These are phyloP conservation scores for Cherax destructor DNA, from an alignment of 1,140 invertebrate species.

Conservation along the genomic window DNA sequence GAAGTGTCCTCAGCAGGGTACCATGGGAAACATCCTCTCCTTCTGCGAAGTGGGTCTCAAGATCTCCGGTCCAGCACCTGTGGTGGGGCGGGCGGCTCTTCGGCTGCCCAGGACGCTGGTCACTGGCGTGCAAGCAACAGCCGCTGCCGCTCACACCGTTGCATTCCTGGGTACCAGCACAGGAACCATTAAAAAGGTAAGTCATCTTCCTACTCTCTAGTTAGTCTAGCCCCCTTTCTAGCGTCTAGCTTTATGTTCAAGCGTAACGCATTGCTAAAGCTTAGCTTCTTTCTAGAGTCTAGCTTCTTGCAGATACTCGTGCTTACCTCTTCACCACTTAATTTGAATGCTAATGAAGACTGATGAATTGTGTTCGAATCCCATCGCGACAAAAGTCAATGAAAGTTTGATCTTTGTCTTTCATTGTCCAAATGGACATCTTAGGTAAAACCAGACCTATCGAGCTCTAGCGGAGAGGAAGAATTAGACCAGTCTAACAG, in stretches of 20 bases:
- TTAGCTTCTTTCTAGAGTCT: background rate
- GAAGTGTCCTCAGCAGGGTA: conserved; percentile 83
- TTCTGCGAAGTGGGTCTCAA: conserved; percentile 95
- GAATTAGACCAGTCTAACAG: too few relatives aligned
- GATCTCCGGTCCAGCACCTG: conserved; percentile 91
- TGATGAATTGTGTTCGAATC: background rate
- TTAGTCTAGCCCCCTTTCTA: background rate
- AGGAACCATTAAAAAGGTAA: conserved; percentile 87
- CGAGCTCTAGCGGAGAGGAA: too few relatives aligned
- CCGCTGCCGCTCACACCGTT: conserved; percentile 91
- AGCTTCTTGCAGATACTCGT: background rate
- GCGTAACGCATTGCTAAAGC: too few relatives aligned
- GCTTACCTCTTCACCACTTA: background rate
- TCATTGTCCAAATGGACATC: too few relatives aligned
- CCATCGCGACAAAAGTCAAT: background rate
- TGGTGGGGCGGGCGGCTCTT: conserved; percentile 83
- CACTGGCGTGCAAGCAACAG: conserved; percentile 85
- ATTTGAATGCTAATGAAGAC: background rate
- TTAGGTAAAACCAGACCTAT: too few relatives aligned
- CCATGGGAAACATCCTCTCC: conserved; percentile 91
- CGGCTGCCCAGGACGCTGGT: conserved; percentile 78
- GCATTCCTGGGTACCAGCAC: conserved; percentile 91
- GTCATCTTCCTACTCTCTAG: conserved; percentile 23
- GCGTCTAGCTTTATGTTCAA: background rate
- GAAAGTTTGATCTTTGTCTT: too few relatives aligned